These are phyloP conservation scores for Gobionotothen gibberifrons DNA, from an alignment of 2,797 vertebrate species.

Conservation along the genomic window DNA sequence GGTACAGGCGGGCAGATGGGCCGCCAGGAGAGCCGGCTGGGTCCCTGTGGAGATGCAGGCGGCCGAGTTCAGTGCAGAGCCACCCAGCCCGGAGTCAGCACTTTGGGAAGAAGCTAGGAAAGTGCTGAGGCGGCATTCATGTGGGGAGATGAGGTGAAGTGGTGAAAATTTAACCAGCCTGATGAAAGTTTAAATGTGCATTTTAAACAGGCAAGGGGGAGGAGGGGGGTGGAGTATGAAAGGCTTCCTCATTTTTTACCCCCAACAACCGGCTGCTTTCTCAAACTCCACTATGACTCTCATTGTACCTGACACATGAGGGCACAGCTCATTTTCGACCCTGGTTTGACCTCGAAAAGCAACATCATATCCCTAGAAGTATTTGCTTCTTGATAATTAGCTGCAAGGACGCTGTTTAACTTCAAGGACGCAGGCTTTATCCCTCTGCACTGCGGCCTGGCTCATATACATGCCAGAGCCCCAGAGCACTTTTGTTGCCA, in stretches of 20 bases:
- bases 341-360: slow-evolving; percentile 32
- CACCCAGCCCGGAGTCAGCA: slow-evolving; percentile 62
- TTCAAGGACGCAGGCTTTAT: slow-evolving; percentile 51
- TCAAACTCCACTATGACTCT: slow-evolving; percentile 15
- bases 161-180: slow-evolving; percentile 76
- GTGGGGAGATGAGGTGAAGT: slow-evolving; percentile 64
- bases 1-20: slow-evolving; percentile 58
- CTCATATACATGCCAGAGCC: slow-evolving; percentile 51
- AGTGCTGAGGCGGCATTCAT: slow-evolving; percentile 73
- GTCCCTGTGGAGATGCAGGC: slow-evolving; percentile 50
- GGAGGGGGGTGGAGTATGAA: slow-evolving; percentile 6
- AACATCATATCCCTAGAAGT: slow-evolving; percentile 28
- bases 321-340: slow-evolving; percentile 34
- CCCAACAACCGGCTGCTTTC: slow-evolving; percentile 2
- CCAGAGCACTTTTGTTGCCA: slow-evolving; percentile 35
- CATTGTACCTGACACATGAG: slow-evolving; percentile 39
- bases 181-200: slow-evolving; percentile 79
- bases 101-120: slow-evolving; percentile 66
- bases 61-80: slow-evolving; percentile 53
- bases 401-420: slow-evolving; percentile 43
- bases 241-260: slow-evolving; percentile 16
- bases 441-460: slow-evolving; percentile 62
- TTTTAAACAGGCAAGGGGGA: slow-evolving; percentile 62
- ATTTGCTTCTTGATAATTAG: slow-evolving; percentile 49
- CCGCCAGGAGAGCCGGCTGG: slow-evolving; percentile 37